Percentiles rank a stretch among this genome's conserved stretches.
phyloP scores from a whole-genome alignment of 2,113 vertebrate species.

The Rhea pennata region DNA sequence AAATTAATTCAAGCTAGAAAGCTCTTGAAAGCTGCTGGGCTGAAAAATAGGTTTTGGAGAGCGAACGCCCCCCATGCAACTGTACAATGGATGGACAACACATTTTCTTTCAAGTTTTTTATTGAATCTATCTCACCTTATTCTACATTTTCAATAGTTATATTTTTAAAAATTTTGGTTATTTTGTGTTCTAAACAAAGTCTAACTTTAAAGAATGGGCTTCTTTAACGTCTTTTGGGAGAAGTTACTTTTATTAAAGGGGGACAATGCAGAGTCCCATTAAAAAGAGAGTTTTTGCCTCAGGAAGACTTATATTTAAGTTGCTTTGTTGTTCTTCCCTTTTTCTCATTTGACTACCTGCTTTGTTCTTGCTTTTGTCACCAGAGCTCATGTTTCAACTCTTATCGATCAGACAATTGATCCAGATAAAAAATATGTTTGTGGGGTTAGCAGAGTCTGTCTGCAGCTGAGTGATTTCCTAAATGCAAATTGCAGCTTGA shows the following conservation, averaged over 20 bases:
- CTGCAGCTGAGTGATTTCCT: background rate
- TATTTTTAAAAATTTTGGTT: background rate
- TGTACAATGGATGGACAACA: background rate
- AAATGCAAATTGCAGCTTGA: background rate
- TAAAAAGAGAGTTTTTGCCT: background rate
- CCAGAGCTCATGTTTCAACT: background rate
- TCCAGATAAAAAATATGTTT: background rate
- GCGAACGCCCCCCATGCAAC: background rate
- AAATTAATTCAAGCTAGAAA: background rate
- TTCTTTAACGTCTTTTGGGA: background rate
- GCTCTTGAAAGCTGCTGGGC: background rate
- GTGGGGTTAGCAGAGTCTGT: background rate
- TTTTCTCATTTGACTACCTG: background rate
- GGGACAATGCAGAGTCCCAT: background rate
- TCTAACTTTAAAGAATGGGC: fast-evolving
- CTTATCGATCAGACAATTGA: background rate
- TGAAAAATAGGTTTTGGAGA: background rate
- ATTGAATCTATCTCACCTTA: background rate
- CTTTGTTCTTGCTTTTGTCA: background rate
- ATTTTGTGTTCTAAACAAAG: background rate
- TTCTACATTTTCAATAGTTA: background rate
- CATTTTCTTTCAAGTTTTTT: background rate
- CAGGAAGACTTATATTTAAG: background rate
- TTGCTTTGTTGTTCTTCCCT: background rate
- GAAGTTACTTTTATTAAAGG: background rate